Evolutionary conservation across 2,888 invertebrate genomes (phyloP).

Genomic region (Cryptophagus acutangulus): DNA sequence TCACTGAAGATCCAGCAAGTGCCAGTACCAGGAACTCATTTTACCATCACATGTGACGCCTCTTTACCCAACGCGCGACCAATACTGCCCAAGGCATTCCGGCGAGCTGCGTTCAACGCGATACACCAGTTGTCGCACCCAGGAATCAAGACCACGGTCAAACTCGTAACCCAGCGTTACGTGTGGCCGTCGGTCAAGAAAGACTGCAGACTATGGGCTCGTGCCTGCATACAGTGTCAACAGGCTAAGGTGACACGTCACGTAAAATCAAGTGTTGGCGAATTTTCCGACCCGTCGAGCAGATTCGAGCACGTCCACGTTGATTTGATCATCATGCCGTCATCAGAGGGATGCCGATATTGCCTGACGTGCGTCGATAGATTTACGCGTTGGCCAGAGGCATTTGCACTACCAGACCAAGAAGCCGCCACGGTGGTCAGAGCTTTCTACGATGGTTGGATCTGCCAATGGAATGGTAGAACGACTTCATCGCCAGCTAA

Average conservation of each 20-base stretch:
- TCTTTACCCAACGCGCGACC: conserved; percentile 1
- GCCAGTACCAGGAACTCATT: conserved; percentile 1
- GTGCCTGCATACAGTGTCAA: no score
- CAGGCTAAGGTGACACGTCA: background rate
- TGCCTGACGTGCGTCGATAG: no score
- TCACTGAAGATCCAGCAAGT: background rate
- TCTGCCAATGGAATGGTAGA: no score
- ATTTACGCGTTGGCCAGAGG: no score
- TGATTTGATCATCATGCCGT: background rate
- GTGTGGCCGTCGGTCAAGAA: background rate
- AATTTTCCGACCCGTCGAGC: background rate
- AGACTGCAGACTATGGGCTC: no score
- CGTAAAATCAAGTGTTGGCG: background rate
- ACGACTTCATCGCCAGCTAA: no score
- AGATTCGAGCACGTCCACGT: conserved; percentile 3
- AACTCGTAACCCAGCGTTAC: conserved; percentile 3
- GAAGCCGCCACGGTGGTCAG: background rate
- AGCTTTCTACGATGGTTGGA: no score
- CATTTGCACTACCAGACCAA: conserved; percentile 2
- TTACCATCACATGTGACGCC: conserved; percentile 1
- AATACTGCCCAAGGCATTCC: background rate
- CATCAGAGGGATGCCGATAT: conserved; percentile 3
- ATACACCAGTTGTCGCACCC: conserved; percentile 1
- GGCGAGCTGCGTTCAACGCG: background rate
- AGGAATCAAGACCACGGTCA: conserved; percentile 1